These are phyloP conservation scores for Pantelozetes paolii DNA, from an alignment of 2,888 invertebrate species.

Conservation along the genomic window DNA sequence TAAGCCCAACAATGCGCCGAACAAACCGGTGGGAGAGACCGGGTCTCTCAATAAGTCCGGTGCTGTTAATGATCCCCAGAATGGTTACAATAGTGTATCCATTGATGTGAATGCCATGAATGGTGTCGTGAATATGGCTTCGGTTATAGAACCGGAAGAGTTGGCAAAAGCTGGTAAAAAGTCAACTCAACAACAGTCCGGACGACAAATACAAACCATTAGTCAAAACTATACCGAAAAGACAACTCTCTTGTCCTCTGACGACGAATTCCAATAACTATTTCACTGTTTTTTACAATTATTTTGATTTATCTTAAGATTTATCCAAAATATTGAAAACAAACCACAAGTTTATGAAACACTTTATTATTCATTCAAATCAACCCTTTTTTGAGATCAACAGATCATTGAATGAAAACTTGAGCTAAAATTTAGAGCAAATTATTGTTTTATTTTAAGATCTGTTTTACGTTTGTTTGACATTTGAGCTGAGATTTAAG, in stretches of 20 bases:
- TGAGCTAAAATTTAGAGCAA: constrained; percentile 7
- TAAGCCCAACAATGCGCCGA: not conserved
- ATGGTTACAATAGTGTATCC: constrained; percentile 32
- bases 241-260: constrained; percentile 88
- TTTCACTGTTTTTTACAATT: not conserved
- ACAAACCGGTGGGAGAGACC: not conserved
- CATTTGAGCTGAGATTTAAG: not conserved
- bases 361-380: not conserved
- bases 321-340: not conserved
- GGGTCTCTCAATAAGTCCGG: constrained; percentile 24
- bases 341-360: not conserved
- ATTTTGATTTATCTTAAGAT: not conserved
- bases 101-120: constrained; percentile 24
- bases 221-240: constrained; percentile 80
- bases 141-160: constrained; percentile 4
- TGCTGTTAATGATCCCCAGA: constrained; percentile 17
- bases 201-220: constrained; percentile 40
- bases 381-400: too few species aligned
- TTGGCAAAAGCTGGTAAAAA: constrained; percentile 8
- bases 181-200: constrained; percentile 7
- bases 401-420: not conserved
- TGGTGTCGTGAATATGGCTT: constrained; percentile 28
- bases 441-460: not conserved
- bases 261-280: constrained; percentile 82
- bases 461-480: not conserved